These are phyloP conservation scores for Acanthosepion esculentum DNA, from an alignment of 2,888 invertebrate genomes.

Conservation along the genomic window DNA sequence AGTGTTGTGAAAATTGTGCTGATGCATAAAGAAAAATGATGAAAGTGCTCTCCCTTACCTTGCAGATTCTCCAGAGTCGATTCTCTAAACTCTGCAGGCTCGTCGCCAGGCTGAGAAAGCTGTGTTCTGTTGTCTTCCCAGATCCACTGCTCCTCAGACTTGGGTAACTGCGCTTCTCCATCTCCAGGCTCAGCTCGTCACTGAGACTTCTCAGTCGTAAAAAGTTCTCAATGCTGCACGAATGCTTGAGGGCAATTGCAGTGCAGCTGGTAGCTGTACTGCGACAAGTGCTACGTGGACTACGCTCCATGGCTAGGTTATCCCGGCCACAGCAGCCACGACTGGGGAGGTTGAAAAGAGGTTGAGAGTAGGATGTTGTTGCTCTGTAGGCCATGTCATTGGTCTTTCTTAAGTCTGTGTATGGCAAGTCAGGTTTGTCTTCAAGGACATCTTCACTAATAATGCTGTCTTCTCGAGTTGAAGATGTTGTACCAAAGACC, in stretches of 20 bases:
- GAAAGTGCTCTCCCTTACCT: neutral
- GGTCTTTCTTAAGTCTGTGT: neutral
- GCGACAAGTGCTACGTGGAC: neutral
- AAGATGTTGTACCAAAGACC: neutral
- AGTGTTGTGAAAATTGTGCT: neutral
- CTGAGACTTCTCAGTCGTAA: conserved; percentile 8
- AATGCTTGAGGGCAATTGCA: neutral
- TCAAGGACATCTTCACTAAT: neutral
- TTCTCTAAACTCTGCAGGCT: conserved; percentile 24
- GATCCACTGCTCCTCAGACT: neutral
- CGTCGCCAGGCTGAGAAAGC: conserved; percentile 35
- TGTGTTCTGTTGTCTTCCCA: conserved; percentile 16
- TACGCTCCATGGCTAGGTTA: neutral
- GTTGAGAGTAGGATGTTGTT: neutral
- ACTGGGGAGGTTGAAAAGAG: neutral
- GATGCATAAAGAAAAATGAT: neutral
- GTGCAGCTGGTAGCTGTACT: neutral
- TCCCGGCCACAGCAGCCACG: neutral
- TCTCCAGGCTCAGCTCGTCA: neutral
- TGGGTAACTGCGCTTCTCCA: neutral
- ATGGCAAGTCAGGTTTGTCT: neutral
- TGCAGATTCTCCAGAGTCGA: conserved; percentile 39
- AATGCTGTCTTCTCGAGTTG: neutral
- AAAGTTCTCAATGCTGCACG: conserved; percentile 24
- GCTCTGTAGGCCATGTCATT: neutral